phyloP scores from a whole-genome alignment of 2,113 vertebrate genomes.

The Helogale parvula region DNA sequence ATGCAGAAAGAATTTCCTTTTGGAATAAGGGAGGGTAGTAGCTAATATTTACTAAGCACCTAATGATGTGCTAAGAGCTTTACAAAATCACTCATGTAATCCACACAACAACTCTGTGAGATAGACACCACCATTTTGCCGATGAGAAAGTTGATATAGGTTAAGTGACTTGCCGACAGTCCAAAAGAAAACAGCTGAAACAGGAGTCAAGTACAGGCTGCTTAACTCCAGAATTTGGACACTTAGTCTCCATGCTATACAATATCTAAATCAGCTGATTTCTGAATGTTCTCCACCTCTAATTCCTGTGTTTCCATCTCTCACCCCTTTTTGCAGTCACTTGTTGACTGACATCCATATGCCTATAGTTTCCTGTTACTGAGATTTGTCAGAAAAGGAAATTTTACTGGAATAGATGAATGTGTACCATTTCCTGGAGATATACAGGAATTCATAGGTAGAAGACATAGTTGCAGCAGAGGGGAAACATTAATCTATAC shows the following conservation, averaged over 20 bases:
- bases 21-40: not conserved
- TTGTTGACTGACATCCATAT: not conserved
- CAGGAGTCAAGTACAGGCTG: not conserved
- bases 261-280: not conserved
- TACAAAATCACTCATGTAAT: slow-evolving; percentile 45
- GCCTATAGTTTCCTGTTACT: not conserved
- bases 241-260: too few species aligned
- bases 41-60: slow-evolving; percentile 37
- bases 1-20: slow-evolving; percentile 38
- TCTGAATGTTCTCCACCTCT: not conserved
- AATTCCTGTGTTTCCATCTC: not conserved
- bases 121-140: not conserved
- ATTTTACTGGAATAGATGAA: not conserved
- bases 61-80: not conserved
- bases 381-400: not conserved
- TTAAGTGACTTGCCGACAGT: not conserved
- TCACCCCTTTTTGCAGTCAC: not conserved
- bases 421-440: not conserved
- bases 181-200: not conserved
- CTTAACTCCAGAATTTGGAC: not conserved
- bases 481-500: not conserved
- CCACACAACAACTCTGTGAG: not conserved
- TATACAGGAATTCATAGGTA: not conserved
- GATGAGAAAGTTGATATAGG: not conserved
- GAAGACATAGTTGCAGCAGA: not conserved